These are phyloP conservation scores for Parasteatoda lunata DNA, from an alignment of 2,888 invertebrate species.

Conservation along the genomic window DNA sequence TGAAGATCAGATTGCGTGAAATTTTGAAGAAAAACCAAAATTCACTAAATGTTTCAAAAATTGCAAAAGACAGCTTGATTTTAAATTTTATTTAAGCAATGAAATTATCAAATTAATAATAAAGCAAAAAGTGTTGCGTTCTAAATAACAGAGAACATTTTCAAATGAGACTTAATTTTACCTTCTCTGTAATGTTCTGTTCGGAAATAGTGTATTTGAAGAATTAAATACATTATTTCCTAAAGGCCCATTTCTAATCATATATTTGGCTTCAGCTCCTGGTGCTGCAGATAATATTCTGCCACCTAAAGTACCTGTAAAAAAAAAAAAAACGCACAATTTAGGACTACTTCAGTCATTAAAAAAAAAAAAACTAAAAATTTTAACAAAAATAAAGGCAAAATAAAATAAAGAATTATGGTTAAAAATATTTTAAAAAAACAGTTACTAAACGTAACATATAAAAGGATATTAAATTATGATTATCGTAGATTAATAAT, in stretches of 20 bases:
- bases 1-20: too few relatives aligned
- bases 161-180: slow-evolving; percentile 25
- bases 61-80: not conserved
- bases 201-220: slow-evolving; percentile 82
- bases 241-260: slow-evolving; percentile 76
- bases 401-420: too few relatives aligned
- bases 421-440: too few relatives aligned
- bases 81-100: not conserved
- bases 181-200: slow-evolving; percentile 69
- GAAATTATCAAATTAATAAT: not conserved
- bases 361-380: not conserved
- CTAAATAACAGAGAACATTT: not conserved
- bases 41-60: not conserved
- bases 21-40: not conserved
- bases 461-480: too few relatives aligned
- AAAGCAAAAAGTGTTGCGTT: not conserved
- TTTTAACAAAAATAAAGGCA: not conserved
- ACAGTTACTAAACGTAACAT: too few relatives aligned
- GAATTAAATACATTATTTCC: slow-evolving; percentile 83
- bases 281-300: slow-evolving; percentile 89
- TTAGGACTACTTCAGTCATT: too few relatives aligned
- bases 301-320: slow-evolving; percentile 72
- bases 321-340: not conserved
- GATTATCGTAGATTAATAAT: too few relatives aligned
- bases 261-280: slow-evolving; percentile 88